phyloP scores from a whole-genome alignment of 2,113 vertebrate genomes.

The Grammomys surdaster region DNA sequence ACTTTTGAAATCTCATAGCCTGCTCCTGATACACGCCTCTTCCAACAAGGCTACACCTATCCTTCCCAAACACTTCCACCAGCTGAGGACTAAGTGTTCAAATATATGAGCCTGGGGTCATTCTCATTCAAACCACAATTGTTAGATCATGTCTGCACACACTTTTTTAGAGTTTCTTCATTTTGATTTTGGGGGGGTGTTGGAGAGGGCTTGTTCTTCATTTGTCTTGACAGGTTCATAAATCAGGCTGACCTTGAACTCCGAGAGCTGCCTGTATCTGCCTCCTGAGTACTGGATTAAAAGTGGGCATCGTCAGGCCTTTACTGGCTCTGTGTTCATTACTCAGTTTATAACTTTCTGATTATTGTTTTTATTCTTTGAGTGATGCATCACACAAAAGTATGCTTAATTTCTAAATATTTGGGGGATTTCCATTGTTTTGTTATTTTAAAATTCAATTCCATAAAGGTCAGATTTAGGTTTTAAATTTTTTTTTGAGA shows the following conservation, averaged over 20 bases:
- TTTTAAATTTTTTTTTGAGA: not conserved
- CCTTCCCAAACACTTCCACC: not conserved
- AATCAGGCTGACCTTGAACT: not conserved
- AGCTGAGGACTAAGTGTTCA: not conserved
- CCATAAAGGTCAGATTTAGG: not conserved
- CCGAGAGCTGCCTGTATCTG: not conserved
- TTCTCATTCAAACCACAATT: not conserved
- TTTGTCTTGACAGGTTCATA: not conserved
- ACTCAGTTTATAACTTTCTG: not conserved
- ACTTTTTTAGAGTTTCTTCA: not conserved
- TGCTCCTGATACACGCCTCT: not conserved
- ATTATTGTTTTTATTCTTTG: conserved; percentile 21
- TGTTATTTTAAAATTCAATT: conserved; percentile 22
- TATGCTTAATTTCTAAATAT: conserved; percentile 24
- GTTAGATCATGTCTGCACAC: not conserved
- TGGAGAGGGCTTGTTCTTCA: not conserved
- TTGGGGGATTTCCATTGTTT: not conserved
- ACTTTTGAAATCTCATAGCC: not conserved
- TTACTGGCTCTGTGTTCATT: not conserved
- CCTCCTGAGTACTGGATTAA: not conserved
- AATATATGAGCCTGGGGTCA: too few species aligned
- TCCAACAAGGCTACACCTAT: not conserved
- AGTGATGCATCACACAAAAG: not conserved
- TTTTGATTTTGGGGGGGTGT: not conserved
- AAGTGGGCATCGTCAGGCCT: not conserved